Base-by-base conservation (phyloP, 2,113 vertebrate species). In the Pionites leucogaster region DNA sequence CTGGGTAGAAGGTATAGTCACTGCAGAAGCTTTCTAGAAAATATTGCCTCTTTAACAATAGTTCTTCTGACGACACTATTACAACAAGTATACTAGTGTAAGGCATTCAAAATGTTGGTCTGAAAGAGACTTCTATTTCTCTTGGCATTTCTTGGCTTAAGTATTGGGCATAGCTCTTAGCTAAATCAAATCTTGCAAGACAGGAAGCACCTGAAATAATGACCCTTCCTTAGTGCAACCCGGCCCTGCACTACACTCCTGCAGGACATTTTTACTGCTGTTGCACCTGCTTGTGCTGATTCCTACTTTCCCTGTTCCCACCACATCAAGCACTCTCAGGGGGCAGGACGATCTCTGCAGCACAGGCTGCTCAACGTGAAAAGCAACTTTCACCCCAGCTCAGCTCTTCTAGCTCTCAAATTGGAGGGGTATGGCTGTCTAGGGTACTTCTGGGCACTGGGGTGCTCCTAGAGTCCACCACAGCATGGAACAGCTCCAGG, bases 401-500 rank as follows among this genome's bases (percentile, higher is more conserved):
- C 17, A 55, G 41, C 14, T 31, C 12, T 46, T 53, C 12, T 60
- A 41, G 18, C 44, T 31, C 29, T 50, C 2, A 0, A 39, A 39
- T 13, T 0, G 0, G n/a, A 59, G 37, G 3, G 7, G 5, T 29
- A 31, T 3, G 4, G 31, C 10, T 49, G 28, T 17, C 3, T 0
- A 11, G 35, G 12, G 5, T 23, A 35, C 3, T 15, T 22, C 29
- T 33, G 57, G 25, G 52, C 0, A 0, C 2, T 55, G 12, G 11
- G 33, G 19, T 35, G n/a, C 35, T 80, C 18, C 27, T 33, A 29
- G 65, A 44, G 10, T 25, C 42, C 2, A 0, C 22, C n/a, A 29
- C 0, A 1, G 42, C 25, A 39, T 44, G 19, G 23, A 9, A 9
- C 35, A 87, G 65, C 31, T 28, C 1, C 0, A 27, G 18, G 29